Evolutionary conservation across 2,888 invertebrate genomes (phyloP), one percentile per base, ranked within the genome.

Genomic region (Scelioninae gen. 2): DNA sequence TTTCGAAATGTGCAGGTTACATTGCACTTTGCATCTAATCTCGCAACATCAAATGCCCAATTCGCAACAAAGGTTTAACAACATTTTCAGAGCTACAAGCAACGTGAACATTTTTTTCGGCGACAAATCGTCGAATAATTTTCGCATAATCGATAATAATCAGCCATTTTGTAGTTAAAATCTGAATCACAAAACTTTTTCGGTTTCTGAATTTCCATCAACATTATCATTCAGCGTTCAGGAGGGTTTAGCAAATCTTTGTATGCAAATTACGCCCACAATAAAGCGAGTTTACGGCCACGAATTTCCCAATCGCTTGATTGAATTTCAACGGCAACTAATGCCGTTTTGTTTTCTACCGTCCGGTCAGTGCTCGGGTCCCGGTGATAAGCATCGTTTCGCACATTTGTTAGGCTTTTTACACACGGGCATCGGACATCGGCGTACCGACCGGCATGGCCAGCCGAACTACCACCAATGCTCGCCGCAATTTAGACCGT

Each of bases 401-500:
- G 63, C 52, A 52, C 64, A 64, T 72, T 65, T 53, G 60, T 72
- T 65, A 60, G 28, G 31, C 65, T 72, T 71, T 71, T 71, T 71
- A 60, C 52, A 57, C 58, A 28, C 25, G 11, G n/a, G 22, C 25
- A 45, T 28, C 37, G 46, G 31, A 41, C 58, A 31, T 52, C 61
- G 64, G 52, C 52, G 63, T 58, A 37, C 57, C 64, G 64, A 71
- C 60, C 58, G 64, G 46, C 48, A 45, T 35, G 55, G 48, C 55
- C 11, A 39, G 43, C 22, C 53, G 45, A 61, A 41, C 55, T 55
- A 70, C 61, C 69, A 55, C 41, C 53, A 50, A 35, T 50, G 57
- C 67, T 71, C 45, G 63, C 39, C 68, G 76, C 78, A 76, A 81
- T 78, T 81, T 77, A 78, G 77, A 79, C 76, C 79, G 77, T 70